Base-by-base conservation (phyloP, 2,888 invertebrate genomes). In the Nomada lathburiana region DNA sequence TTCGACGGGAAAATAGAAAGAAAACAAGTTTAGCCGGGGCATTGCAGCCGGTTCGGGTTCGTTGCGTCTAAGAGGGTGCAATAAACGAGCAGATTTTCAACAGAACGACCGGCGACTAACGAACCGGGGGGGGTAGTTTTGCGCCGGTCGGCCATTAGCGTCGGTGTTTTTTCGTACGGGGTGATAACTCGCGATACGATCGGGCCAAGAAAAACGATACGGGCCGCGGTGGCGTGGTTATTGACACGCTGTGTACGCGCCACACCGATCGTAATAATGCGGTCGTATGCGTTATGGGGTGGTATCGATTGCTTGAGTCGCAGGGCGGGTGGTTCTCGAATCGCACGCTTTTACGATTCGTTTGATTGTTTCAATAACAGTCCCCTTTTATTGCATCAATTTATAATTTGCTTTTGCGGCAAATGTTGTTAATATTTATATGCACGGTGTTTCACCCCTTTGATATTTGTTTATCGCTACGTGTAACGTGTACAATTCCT, bases 1-100 rank as follows among this genome's bases (percentile, higher is more conserved):
- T 86, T 87, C 88, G 81, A 75, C 71, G 83, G 79, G 70, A 71
- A 70, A 88, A 86, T 74, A 82, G 82, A 88, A 86, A 87, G 73
- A 74, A 78, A 82, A 84, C 82, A 82, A 86, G 70, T 83, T 80
- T 64, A 52, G 60, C 44, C 55, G 50, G 69, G 69, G 76, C 80
- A 60, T 70, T 76, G 86, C 79, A 85, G 82, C 62, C 57, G 67
- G 86, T 84, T 88, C 82, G 59, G 86, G 86, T 82, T 84, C 86
- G 88, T 87, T 88, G 87, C 82, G 77, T 86, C 87, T 83, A 87
- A 87, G 88, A 84, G 88, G 86, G 84, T 82, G 87, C 86, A 87
- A 88, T 87, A 87, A 87, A 87, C 86, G 86, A 81, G 78, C 86
- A 87, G 86, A 87, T 87, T 87, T 87, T 87, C 86, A 73, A 57